phyloP scores from a whole-genome alignment of 2,797 vertebrate species.

The Sylvia borin region DNA sequence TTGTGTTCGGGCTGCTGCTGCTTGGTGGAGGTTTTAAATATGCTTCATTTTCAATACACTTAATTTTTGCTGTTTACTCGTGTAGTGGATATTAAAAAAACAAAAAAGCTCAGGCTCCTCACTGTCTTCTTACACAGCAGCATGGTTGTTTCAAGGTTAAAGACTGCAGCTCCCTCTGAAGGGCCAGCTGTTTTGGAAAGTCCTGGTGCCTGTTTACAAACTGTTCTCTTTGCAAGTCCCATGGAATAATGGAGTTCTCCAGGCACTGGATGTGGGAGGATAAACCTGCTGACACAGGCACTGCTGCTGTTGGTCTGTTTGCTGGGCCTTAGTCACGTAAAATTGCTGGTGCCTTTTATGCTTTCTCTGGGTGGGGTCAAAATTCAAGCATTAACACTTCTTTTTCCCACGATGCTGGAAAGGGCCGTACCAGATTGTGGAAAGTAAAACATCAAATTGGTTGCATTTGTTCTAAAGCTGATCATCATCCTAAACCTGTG shows the following conservation, averaged over 20 bases:
- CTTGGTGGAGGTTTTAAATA: neutral
- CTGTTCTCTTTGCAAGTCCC: neutral
- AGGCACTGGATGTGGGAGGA: slow-evolving; percentile 16
- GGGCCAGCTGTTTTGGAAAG: neutral
- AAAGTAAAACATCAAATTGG: neutral
- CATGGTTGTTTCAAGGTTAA: slow-evolving; percentile 17
- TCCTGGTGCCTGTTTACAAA: slow-evolving; percentile 30
- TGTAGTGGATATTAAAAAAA: neutral
- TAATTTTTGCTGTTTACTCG: neutral
- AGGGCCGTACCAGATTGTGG: neutral
- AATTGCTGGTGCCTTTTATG: neutral
- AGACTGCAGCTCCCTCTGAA: neutral
- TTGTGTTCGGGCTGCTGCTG: neutral
- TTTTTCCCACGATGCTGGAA: neutral
- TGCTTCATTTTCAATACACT: neutral
- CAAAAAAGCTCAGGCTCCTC: neutral
- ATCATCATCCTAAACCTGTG: neutral
- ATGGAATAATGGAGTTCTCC: neutral
- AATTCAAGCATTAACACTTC: neutral
- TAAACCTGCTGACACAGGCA: slow-evolving; percentile 18
- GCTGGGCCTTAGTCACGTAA: neutral
- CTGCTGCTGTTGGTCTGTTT: neutral
- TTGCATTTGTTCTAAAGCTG: neutral
- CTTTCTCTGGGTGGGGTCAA: neutral
- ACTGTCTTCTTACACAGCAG: neutral